Base-by-base conservation (phyloP, 2,113 vertebrate species). In the Lepisosteus osseus region DNA sequence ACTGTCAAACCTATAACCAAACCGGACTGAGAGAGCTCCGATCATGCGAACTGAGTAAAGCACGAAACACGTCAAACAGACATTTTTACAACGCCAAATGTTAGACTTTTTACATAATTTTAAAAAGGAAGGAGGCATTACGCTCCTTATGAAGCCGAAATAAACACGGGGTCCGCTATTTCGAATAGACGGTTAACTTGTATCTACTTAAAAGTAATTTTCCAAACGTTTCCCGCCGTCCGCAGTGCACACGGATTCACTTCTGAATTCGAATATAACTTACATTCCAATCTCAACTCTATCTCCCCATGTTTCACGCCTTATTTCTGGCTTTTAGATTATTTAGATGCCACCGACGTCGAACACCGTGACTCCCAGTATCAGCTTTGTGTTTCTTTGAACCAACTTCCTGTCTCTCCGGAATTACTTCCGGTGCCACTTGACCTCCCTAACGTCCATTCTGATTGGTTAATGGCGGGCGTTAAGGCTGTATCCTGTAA, bases 251-350 rank as follows among this genome's bases (percentile, higher is more conserved):
- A 12, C 3, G 44, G 41, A 43, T 9, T 29, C 12, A 57, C 13
- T n/a, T 0, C 44, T n/a, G 61, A 61, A 47, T 17, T 12, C 3
- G 2, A 4, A 40, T 40, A 11, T 45, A 57, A 62, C 65, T 6
- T 66, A 73, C 72, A 65, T 29, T 67, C 7, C 67, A 68, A 68
- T 42, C 45, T 45, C 7, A 62, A 4, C 57, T 68, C 56, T 73
- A 73, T 73, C 72, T 67, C 65, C 72, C 72, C 72, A 73, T 73
- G 44, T 62, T 73, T 67, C 57, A 15, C 40, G 1, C 17, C 6
- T 29, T 42, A 51, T 54, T 57, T 17, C 15, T 41, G 44, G 42
- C n/a, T 57, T 51, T 42, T 13, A 44, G 51, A 12, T 43, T 44
- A 44, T 41, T 67, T 43, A 12, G 44, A 51, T 47, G 56, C 41